Conservation (phyloP, 2,113 vertebrate species). For the Myiozetetes cayanensis region DNA sequence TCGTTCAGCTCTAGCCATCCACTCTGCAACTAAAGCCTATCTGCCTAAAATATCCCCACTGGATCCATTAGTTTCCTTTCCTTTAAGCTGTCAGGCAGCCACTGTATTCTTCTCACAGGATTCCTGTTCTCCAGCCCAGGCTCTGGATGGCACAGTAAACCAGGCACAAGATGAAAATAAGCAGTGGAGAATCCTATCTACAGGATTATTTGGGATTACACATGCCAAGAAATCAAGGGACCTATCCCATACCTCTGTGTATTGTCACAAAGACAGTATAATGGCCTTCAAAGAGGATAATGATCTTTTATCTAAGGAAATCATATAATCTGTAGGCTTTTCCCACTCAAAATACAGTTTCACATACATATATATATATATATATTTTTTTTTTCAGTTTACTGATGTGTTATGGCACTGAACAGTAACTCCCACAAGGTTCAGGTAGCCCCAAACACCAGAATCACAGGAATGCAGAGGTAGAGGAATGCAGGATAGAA, state of each 20-base stretch:
- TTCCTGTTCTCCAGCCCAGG: background rate
- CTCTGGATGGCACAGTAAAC: background rate
- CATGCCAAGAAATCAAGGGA: background rate
- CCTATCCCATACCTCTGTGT: background rate
- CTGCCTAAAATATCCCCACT: background rate
- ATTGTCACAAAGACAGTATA: background rate
- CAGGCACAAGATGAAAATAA: background rate
- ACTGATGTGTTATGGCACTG: background rate
- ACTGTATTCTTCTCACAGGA: background rate
- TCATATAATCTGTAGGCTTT: fast-evolving
- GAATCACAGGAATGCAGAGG: background rate
- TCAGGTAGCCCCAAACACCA: background rate
- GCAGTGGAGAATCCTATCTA: background rate
- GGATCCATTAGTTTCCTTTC: background rate
- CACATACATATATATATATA: too few relatives aligned
- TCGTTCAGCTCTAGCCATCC: background rate
- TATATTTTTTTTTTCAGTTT: background rate
- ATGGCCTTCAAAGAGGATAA: background rate
- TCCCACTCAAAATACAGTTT: background rate
- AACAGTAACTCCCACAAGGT: background rate
- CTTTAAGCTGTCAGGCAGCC: background rate
- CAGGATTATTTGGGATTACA: background rate
- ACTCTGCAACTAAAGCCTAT: background rate
- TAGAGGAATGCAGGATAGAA: background rate
- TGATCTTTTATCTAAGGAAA: background rate